Percentiles rank a stretch among this genome's conserved stretches.
Evolutionary conservation across 37 sponge, comb jelly and placozoan genomes (phyloP).

Genomic region (Corticium candelabrum): DNA sequence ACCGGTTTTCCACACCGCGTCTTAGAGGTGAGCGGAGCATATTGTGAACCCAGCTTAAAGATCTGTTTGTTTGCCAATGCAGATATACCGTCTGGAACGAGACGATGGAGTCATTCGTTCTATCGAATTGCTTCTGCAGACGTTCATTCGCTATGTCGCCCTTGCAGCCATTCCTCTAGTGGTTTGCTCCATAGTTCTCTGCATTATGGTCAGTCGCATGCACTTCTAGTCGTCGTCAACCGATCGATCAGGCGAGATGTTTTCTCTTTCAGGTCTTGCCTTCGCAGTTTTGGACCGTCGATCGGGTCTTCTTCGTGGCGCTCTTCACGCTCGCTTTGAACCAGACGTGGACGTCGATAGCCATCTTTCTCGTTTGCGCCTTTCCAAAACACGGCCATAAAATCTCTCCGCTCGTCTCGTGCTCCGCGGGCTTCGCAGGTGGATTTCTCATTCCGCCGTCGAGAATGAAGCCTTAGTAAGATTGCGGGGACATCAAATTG

Average conservation of each 20-base stretch:
- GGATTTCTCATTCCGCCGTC: constrained; percentile 72
- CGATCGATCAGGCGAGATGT: no score
- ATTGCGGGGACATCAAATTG: no score
- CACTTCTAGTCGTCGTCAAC: no score
- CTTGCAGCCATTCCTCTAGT: background rate
- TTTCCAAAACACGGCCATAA: constrained; percentile 39
- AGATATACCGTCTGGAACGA: background rate
- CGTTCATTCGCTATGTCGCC: background rate
- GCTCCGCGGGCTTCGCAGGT: constrained; percentile 73
- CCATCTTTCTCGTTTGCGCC: constrained; percentile 47
- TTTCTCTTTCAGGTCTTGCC: no score
- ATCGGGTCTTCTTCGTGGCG: background rate
- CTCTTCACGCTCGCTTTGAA: constrained; percentile 13
- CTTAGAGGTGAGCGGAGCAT: no score
- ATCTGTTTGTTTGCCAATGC: no score
- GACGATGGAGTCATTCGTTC: background rate
- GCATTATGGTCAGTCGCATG: constrained; percentile 52
- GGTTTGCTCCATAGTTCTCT: background rate
- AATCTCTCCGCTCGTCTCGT: constrained; percentile 57
- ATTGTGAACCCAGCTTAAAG: no score
- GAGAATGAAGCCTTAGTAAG: constrained; percentile 39
- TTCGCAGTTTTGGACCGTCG: no score
- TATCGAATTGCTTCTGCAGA: background rate
- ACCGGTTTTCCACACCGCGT: no score
- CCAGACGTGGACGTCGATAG: constrained; percentile 71